Evolutionary conservation across 1,140 invertebrate genomes (phyloP).

Genomic region (Kradibia gibbosae): DNA sequence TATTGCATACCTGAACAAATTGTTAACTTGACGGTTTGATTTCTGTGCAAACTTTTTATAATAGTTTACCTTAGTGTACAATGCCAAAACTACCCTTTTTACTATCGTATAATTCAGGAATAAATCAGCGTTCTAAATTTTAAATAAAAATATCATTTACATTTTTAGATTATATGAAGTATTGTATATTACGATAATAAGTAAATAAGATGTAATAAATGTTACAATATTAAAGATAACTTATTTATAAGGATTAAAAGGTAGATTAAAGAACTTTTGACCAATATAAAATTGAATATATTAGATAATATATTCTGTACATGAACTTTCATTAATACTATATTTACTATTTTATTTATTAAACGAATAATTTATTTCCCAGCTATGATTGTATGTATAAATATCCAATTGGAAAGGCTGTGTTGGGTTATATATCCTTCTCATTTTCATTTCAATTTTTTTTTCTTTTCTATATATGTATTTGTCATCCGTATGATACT

Average conservation of each 20-base stretch:
- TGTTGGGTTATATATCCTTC: background rate
- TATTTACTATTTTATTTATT: slow-evolving; percentile 15
- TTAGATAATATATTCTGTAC: too few relatives aligned
- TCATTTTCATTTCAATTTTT: too few relatives aligned
- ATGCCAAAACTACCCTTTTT: background rate
- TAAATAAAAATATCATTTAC: background rate
- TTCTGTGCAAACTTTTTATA: slow-evolving; percentile 26
- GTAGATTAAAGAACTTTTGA: too few relatives aligned
- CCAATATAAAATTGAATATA: too few relatives aligned
- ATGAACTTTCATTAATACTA: too few relatives aligned
- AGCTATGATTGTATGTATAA: slow-evolving; percentile 33
- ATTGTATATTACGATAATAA: too few relatives aligned
- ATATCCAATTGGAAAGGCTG: slow-evolving; percentile 42
- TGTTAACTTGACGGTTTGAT: slow-evolving; percentile 43
- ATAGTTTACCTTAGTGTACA: background rate
- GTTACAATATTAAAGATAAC: too few relatives aligned
- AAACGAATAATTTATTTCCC: too few relatives aligned
- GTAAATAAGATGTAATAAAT: too few relatives aligned
- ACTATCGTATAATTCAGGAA: background rate
- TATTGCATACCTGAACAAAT: slow-evolving; percentile 37
- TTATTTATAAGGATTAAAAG: too few relatives aligned
- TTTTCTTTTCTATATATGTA: background rate
- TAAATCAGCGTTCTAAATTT: background rate
- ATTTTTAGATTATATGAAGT: background rate
- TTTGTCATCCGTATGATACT: background rate